Percentiles rank a stretch among this genome's conserved stretches.
Conservation (phyloP, 2,797 vertebrate species). For the Pelobates cultripes region DNA sequence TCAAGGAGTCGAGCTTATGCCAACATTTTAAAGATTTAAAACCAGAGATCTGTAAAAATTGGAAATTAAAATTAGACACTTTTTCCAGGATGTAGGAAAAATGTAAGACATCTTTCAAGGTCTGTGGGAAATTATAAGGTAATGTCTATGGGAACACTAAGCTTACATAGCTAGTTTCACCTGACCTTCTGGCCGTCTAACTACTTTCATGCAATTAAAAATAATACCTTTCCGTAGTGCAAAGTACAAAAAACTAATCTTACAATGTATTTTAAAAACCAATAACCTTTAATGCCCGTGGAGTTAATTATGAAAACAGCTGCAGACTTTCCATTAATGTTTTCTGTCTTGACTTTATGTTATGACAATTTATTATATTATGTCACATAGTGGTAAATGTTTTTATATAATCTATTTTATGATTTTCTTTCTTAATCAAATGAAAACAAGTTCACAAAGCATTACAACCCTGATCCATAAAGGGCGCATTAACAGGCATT, state of each 20-base stretch:
- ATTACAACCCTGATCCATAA: conserved; percentile 40
- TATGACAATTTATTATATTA: conserved; percentile 50
- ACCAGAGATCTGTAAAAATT: too few species aligned
- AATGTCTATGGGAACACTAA: conserved; percentile 46
- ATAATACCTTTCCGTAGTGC: conserved; percentile 45
- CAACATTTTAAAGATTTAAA: too few species aligned
- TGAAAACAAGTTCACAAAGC: conserved; percentile 41
- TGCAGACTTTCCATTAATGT: conserved; percentile 48
- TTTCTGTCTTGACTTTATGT: conserved; percentile 44
- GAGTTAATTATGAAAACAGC: conserved; percentile 49
- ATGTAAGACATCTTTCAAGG: not conserved
- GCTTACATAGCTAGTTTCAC: conserved; percentile 27
- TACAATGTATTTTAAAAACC: conserved; percentile 18
- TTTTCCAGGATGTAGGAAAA: conserved; percentile 37
- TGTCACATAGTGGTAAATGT: conserved; percentile 41
- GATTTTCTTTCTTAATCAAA: conserved; percentile 55
- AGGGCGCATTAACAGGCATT: conserved; percentile 36
- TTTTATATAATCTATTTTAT: conserved; percentile 53
- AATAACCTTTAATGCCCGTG: conserved; percentile 33
- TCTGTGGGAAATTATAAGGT: conserved; percentile 40
- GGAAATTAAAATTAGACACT: conserved; percentile 26
- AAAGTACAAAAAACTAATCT: conserved; percentile 41
- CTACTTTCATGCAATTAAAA: conserved; percentile 51
- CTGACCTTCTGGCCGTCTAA: conserved; percentile 47
- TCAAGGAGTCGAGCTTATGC: too few species aligned